These are phyloP conservation scores for Dromococcyx pavoninus DNA, from an alignment of 2,797 vertebrate genomes.

Conservation along the genomic window DNA sequence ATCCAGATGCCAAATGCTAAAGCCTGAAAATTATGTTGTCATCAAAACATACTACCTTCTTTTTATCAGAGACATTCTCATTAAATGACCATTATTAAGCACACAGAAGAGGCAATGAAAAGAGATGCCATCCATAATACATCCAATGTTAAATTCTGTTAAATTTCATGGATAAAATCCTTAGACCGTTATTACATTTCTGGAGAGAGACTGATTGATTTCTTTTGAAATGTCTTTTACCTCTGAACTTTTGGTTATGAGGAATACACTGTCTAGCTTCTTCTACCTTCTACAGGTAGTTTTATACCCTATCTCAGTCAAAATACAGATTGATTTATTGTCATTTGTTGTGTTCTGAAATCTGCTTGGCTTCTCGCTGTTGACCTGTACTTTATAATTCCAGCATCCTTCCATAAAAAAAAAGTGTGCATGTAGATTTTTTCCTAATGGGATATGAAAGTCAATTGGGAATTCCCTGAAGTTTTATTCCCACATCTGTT, in stretches of 20 bases:
- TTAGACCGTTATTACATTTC: not conserved
- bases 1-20: not conserved
- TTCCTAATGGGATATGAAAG: not conserved
- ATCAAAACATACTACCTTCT: not conserved
- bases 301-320: not conserved
- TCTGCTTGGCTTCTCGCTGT: not conserved
- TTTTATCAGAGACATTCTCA: not conserved
- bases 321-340: not conserved
- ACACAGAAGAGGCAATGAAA: not conserved
- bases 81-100: not conserved
- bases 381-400: not conserved
- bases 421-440: not conserved
- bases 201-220: not conserved
- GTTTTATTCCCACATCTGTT: not conserved
- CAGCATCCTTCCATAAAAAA: not conserved
- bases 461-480: not conserved
- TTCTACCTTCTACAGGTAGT: not conserved
- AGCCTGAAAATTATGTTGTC: not conserved
- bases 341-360: not conserved
- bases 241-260: not conserved
- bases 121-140: not conserved
- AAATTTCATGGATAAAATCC: not conserved
- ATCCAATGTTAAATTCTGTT: not conserved
- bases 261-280: not conserved
- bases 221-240: not conserved